Evolutionary conservation across 2,888 invertebrate genomes (phyloP).

Genomic region (Cloeon dipterum): DNA sequence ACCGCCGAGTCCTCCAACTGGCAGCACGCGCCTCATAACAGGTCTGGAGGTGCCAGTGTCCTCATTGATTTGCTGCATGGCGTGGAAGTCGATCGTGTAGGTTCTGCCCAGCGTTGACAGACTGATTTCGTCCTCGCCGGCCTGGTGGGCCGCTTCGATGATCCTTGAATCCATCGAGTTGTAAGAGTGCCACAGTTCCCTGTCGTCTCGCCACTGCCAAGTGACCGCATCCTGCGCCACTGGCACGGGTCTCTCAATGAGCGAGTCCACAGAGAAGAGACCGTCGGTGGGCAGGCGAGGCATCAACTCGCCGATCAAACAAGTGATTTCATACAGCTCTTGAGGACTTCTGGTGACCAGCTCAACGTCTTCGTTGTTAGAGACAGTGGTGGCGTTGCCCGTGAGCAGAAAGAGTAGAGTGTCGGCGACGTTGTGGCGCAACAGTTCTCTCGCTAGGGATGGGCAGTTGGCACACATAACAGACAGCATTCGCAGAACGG

Average conservation of each 20-base stretch:
- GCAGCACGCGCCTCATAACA: conserved; percentile 58
- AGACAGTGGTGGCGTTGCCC: conserved; percentile 44
- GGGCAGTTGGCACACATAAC: conserved; percentile 92
- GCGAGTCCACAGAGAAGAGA: conserved; percentile 78
- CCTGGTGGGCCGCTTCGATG: conserved; percentile 79
- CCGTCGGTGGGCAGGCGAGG: conserved; percentile 88
- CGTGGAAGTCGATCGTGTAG: conserved; percentile 87
- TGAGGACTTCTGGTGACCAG: conserved; percentile 79
- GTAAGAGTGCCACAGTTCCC: conserved; percentile 77
- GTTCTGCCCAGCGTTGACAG: conserved; percentile 79
- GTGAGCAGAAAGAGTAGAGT: conserved; percentile 85
- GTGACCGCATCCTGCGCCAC: conserved; percentile 53
- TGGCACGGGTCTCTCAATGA: conserved; percentile 51
- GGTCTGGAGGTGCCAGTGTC: conserved; percentile 86
- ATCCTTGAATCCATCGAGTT: conserved; percentile 81
- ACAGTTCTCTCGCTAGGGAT: conserved; percentile 70
- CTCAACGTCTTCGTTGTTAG: conserved; percentile 38
- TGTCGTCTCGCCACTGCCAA: conserved; percentile 97
- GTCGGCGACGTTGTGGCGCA: conserved; percentile 89
- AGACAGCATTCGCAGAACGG: conserved; percentile 86
- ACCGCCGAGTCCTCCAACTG: conserved; percentile 19
- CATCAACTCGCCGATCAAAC: conserved; percentile 91
- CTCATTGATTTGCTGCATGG: conserved; percentile 97
- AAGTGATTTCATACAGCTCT: conserved; percentile 92
- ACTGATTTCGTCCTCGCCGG: conserved; percentile 88